These are phyloP conservation scores for Pygoscelis adeliae DNA, from an alignment of 2,113 vertebrate species.

Conservation along the genomic window DNA sequence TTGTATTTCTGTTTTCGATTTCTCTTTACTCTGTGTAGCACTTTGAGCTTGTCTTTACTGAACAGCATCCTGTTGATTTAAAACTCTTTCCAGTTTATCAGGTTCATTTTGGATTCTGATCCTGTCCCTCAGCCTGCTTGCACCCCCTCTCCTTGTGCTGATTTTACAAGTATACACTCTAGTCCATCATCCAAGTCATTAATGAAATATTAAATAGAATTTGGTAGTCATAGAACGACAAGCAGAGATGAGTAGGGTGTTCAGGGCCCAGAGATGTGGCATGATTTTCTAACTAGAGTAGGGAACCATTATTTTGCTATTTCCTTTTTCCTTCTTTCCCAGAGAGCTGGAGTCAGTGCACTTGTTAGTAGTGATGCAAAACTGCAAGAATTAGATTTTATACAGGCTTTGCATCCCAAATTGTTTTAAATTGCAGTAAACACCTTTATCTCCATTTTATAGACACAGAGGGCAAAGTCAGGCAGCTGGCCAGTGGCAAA, in stretches of 20 bases:
- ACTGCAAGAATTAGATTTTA: neutral
- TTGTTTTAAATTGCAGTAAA: neutral
- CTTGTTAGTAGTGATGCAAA: neutral
- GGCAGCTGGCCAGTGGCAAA: neutral
- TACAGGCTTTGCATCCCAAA: neutral
- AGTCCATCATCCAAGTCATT: neutral
- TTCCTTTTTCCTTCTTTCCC: neutral
- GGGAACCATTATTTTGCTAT: neutral
- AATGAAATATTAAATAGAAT: neutral
- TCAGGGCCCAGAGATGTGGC: neutral
- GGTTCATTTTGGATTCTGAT: neutral
- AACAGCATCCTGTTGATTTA: neutral
- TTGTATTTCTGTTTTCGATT: neutral
- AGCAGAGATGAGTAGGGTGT: neutral
- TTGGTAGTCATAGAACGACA: rapidly evolving
- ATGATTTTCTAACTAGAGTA: neutral
- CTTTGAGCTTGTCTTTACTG: neutral
- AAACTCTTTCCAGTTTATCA: neutral
- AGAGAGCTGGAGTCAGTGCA: neutral
- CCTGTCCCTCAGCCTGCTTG: neutral
- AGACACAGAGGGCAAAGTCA: neutral
- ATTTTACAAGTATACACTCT: neutral
- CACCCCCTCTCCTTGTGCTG: neutral
- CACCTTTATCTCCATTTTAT: neutral
- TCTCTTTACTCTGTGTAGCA: neutral